Evolutionary conservation across 2,797 vertebrate genomes (phyloP), one percentile per base, ranked within the genome.

Genomic region (Diceros bicornis): DNA sequence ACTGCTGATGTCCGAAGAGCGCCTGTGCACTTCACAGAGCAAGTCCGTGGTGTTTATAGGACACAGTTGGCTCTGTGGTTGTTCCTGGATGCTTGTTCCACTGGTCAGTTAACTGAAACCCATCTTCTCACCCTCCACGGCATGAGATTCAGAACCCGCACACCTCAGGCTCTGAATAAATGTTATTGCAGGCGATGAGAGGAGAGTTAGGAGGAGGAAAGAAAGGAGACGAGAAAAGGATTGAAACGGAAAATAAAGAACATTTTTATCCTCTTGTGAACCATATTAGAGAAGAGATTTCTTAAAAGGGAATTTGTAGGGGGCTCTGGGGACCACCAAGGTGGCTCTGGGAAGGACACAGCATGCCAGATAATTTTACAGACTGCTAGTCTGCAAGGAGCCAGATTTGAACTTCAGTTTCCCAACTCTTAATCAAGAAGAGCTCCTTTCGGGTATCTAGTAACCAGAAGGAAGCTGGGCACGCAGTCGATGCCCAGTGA

Each of bases 91-190:
- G 1, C 12, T n/a, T 0, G 57, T 14, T 59, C 8, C 6, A 7
- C 57, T 3, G 59, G 7, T 11, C 82, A 17, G 18, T 12, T 4
- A 11, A 5, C 37, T 18, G 82, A 2, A 47, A 6, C 0, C 18
- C 0, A 0, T 13, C 4, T 7, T 6, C 2, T 37, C 6, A 10
- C 7, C 9, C 29, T 3, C 32, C 0, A 0, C 10, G 17, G 52
- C 2, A 0, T 0, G 9, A 71, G 47, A 16, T 0, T 4, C 3
- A 23, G 27, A 18, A 11, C 1, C 0, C 20, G 25, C 10, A 21
- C 16, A 0, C 0, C 9, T 17, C 29, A 1, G n/a, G 57, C 2
- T 2, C 59, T 1, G 17, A 4, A 11, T 3, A 16, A 41, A 32
- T 11, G 13, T 57, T 21, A 3, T 32, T 52, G 59, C 0, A 0